Evolutionary conservation across 1,140 invertebrate genomes (phyloP).

Genomic region (Venustaconcha ellipsiformis): DNA sequence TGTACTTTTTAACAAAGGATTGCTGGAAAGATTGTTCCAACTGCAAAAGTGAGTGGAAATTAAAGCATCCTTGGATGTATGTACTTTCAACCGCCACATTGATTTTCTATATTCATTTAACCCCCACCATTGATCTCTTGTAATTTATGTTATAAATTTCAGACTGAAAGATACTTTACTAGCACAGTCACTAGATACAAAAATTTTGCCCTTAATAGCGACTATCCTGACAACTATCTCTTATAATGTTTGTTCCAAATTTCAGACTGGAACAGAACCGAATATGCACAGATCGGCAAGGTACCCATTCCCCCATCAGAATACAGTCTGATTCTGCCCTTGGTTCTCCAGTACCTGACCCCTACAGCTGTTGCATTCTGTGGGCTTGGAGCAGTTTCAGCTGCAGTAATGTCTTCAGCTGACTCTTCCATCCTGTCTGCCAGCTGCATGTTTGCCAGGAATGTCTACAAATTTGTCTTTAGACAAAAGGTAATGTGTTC

Average conservation of each 20-base stretch:
- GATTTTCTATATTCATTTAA: too few relatives aligned
- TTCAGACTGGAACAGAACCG: conserved; percentile 93
- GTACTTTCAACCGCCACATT: too few relatives aligned
- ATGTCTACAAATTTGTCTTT: conserved; percentile 97
- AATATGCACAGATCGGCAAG: conserved; percentile 77
- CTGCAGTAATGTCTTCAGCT: conserved; percentile 98
- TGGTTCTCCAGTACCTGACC: conserved; percentile 96
- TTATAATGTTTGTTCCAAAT: neutral
- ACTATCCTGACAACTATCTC: too few relatives aligned
- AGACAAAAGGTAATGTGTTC: conserved; percentile 76
- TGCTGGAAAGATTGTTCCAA: too few relatives aligned
- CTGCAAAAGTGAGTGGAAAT: too few relatives aligned
- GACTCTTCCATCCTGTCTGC: conserved; percentile 97
- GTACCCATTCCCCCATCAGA: conserved; percentile 75
- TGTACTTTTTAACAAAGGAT: too few relatives aligned
- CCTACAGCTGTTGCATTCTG: conserved; percentile 94
- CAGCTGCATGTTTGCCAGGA: conserved; percentile 97
- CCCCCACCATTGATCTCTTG: too few relatives aligned
- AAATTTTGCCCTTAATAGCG: too few relatives aligned
- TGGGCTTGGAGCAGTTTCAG: conserved; percentile 96
- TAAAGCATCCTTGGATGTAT: too few relatives aligned
- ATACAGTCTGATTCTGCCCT: conserved; percentile 91
- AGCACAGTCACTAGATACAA: too few relatives aligned
- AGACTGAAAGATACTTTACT: too few relatives aligned
- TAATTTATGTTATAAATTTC: too few relatives aligned